Base-by-base conservation (phyloP, 2,888 invertebrate species). In the Pseudococcus jackbeardsleyi region DNA sequence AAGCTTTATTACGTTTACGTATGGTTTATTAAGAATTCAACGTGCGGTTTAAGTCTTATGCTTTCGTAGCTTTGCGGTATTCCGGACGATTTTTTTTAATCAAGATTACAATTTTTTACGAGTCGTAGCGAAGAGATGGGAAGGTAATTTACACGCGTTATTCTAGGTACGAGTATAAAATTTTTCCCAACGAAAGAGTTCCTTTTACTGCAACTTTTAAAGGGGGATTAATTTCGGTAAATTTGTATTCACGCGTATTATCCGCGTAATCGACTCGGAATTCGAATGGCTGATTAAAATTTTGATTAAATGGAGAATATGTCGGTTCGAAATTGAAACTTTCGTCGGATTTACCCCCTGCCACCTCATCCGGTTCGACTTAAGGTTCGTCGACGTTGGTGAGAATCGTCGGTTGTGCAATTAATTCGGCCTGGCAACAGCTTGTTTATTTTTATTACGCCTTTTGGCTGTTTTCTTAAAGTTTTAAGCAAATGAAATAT, bases 181-280 rank as follows among this genome's bases (percentile, higher is more conserved):
- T 33, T 33, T 33, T 64, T 9, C 19, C 64, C 22, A 64, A 64
- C 22, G 64, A 64, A 64, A 6, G 8, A 64, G 64, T 33, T 33
- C 26, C 26, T 33, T 33, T 64, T 15, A 50, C 50, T 64, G 1
- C 64, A 19, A 22, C 17, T 8, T 3, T 50, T 17, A 5, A 22
- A 22, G 26, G 26, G 22, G 64, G 64, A 64, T 64, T 64, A 64
- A 64, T 64, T 64, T 64, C 19, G 7, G 64, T 64, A 22, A 64
- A 64, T 64, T 64, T 64, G 64, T 64, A 64, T 64, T 64, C 64
- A 64, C 26, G 26, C 64, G 64, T 64, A 64, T 64, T 64, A 64
- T 64, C 59, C 59, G 64, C 50, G 12, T 22, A 64, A 64, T 64
- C 7, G 19, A 22, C 19, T 64, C 64, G 22, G 64, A 64, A 64